phyloP scores from a whole-genome alignment of 2,113 vertebrate species.

The Meleagris gallopavo region DNA sequence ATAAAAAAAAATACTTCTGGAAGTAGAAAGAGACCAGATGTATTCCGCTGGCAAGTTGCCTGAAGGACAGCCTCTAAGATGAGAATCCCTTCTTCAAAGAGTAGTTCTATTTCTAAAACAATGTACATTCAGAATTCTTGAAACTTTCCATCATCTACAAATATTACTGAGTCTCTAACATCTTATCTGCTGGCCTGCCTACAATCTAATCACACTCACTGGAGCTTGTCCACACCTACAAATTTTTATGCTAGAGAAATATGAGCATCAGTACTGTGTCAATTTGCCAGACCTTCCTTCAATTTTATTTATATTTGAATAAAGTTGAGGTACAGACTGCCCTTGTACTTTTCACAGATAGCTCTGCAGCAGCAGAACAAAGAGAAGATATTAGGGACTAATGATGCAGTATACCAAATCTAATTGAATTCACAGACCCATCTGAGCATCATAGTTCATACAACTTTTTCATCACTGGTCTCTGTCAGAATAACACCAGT shows the following conservation, averaged over 20 bases:
- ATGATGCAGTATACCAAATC: neutral
- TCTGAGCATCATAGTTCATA: neutral
- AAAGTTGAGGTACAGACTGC: neutral
- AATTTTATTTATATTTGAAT: neutral
- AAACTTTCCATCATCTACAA: neutral
- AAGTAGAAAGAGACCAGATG: neutral
- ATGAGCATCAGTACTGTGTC: neutral
- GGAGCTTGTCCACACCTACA: neutral
- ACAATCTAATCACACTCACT: neutral
- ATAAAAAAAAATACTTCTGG: neutral
- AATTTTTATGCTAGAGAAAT: neutral
- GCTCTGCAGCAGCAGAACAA: neutral
- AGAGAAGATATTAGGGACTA: neutral
- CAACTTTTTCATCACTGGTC: neutral
- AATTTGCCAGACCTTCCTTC: neutral
- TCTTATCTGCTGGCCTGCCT: neutral
- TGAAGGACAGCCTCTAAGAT: neutral
- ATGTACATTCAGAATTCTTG: neutral
- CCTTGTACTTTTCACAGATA: neutral
- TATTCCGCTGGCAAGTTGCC: neutral
- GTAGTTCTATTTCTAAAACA: neutral
- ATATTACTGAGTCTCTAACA: neutral
- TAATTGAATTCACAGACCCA: neutral
- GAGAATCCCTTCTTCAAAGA: neutral
- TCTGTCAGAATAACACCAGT: neutral